Evolutionary conservation across 2,113 vertebrate species (phyloP).

Genomic region (Scartelaos histophorus): DNA sequence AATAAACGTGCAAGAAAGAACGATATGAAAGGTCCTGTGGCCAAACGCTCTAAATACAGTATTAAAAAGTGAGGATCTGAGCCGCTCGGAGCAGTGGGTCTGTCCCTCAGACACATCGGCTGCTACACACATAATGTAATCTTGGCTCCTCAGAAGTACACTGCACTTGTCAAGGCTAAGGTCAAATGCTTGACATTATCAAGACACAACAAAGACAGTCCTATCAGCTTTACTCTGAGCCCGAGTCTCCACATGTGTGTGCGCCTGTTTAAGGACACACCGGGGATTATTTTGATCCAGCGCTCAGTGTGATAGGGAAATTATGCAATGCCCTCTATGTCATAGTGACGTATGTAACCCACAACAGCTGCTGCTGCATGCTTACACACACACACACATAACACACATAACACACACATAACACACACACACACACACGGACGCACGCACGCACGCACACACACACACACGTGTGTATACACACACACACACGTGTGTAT

Average conservation of each 20-base stretch:
- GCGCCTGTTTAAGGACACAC: constrained; percentile 46
- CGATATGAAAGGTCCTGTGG: not conserved
- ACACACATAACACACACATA: not conserved
- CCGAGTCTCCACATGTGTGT: constrained; percentile 10
- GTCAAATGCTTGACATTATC: constrained; percentile 69
- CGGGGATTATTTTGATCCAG: constrained; percentile 63
- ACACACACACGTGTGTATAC: too few relatives aligned
- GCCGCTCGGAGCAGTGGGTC: not conserved
- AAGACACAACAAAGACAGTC: constrained; percentile 70
- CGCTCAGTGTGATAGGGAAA: constrained; percentile 51
- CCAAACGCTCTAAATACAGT: not conserved
- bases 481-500: too few relatives aligned
- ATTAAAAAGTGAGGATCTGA: not conserved
- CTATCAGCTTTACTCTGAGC: constrained; percentile 57
- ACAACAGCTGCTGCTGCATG: constrained; percentile 51
- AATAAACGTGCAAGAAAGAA: not conserved
- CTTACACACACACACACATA: not conserved
- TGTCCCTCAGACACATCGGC: constrained; percentile 55
- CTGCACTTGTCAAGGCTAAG: constrained; percentile 67
- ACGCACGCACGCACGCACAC: not conserved
- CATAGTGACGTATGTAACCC: constrained; percentile 57
- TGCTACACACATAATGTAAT: constrained; percentile 64
- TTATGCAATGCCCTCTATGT: constrained; percentile 55
- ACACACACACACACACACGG: not conserved
- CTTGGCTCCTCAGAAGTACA: constrained; percentile 57